Evolutionary conservation across 2,113 vertebrate genomes (phyloP), one percentile per base, ranked within the genome.

Genomic region (Cyphomyrus discorhynchus): DNA sequence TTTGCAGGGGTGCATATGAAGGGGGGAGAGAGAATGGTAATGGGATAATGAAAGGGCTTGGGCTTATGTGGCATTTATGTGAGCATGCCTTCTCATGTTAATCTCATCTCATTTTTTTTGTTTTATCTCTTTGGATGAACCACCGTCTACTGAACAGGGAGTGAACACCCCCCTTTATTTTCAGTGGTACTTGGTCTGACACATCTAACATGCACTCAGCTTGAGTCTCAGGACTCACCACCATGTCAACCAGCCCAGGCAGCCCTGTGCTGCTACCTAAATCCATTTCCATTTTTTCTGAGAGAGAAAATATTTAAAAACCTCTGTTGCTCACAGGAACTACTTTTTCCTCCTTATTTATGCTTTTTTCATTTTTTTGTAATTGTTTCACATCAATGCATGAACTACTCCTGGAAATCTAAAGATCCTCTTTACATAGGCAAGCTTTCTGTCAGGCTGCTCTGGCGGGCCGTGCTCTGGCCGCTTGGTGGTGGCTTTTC

Each of bases 321-420:
- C 3, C 52, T 70, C 8, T 47, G 13, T 31, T 19, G 50, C 52
- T 27, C 27, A 11, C 58, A 52, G 31, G 42, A 46, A 31, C n/a
- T 8, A 86, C 27, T n/a, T 19, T 89, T 89, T 45, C n/a, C 66
- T 77, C 70, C 70, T 80, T 80, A 80, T 80, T 42, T 80, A 42
- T 42, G 74, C 35, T 42, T 80, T 39, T 80, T 62, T 24, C 24
- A 31, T 86, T 50, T 89, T 83, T 62, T 56, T 39, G 83, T 89
- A 84, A 86, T 86, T 86, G 82, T 86, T 89, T 86, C 89, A 86
- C 45, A 27, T 86, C 77, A 62, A 70, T 74, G 89, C 82, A 89
- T 89, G 89, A 89, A 89, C n/a, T 70, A 50, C 89, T 49, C 56
- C 83, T 10, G 39, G 15, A 66, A 89, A 58, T 58, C 2, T 24